Percentiles rank a stretch among this genome's conserved stretches.
Evolutionary conservation across 1,140 invertebrate genomes (phyloP).

Genomic region (Cotesia typhae): DNA sequence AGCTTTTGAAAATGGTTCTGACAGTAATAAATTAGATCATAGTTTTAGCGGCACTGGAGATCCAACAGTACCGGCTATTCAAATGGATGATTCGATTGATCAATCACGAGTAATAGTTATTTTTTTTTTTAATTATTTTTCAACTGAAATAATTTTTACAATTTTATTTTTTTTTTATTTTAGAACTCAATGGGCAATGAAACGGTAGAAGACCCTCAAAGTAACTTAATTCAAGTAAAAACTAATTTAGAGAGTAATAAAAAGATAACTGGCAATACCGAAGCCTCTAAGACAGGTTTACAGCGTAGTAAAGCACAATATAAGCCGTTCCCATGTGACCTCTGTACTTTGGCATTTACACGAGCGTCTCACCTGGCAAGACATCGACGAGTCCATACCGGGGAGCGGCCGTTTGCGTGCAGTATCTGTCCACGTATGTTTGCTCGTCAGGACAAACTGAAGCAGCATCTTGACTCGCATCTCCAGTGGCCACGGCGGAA

Average conservation of each 20-base stretch:
- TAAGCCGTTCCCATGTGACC: constrained; percentile 65
- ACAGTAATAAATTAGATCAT: constrained; percentile 46
- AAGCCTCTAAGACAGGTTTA: constrained; percentile 37
- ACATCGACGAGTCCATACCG: constrained; percentile 74
- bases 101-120: constrained; percentile 45
- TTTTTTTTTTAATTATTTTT: constrained; percentile 28
- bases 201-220: background rate
- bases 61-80: constrained; percentile 52
- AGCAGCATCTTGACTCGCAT: constrained; percentile 67
- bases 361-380: constrained; percentile 78
- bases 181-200: constrained; percentile 1
- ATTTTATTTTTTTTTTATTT: background rate
- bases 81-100: constrained; percentile 53
- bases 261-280: constrained; percentile 29
- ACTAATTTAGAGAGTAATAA: constrained; percentile 17
- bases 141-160: too few relatives aligned
- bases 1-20: constrained; percentile 29
- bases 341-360: constrained; percentile 67
- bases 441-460: constrained; percentile 69
- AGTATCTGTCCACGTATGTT: constrained; percentile 73
- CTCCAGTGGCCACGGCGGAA: constrained; percentile 58
- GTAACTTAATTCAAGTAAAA: constrained; percentile 43
- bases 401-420: constrained; percentile 69
- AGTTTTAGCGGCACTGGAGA: constrained; percentile 47
- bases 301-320: constrained; percentile 51